phyloP scores from a whole-genome alignment of 2,113 vertebrate genomes.

The Conger conger region DNA sequence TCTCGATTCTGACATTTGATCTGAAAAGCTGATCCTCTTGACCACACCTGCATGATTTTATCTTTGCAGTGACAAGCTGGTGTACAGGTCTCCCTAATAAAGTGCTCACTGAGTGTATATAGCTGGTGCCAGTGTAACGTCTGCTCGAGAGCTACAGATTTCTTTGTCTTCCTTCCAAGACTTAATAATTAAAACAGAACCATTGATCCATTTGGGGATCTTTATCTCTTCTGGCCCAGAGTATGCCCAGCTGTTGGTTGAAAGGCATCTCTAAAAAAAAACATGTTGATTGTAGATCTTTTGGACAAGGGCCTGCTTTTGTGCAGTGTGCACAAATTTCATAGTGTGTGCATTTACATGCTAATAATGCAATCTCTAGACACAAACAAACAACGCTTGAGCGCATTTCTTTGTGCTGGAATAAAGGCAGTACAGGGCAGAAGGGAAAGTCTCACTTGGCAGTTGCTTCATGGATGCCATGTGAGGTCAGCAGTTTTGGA shows the following conservation, averaged over 20 bases:
- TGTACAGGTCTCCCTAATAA: too few species aligned
- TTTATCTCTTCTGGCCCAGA: neutral
- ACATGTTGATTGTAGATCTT: too few species aligned
- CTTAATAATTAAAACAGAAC: neutral
- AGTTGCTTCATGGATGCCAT: neutral
- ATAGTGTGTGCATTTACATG: neutral
- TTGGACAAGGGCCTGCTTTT: too few species aligned
- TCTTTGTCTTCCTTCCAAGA: neutral
- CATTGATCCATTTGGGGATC: neutral
- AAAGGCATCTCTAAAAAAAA: neutral
- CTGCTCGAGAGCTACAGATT: neutral
- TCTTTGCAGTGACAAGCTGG: too few species aligned
- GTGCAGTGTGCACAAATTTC: neutral
- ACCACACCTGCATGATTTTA: too few species aligned
- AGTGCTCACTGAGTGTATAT: too few species aligned
- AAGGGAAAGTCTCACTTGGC: neutral
- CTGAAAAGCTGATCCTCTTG: too few species aligned
- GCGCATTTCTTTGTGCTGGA: neutral
- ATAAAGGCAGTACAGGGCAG: neutral
- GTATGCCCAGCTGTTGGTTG: neutral
- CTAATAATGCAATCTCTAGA: neutral
- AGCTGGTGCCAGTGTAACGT: neutral
- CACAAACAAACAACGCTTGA: neutral
- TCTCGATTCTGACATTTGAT: too few species aligned
- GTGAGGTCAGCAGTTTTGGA: neutral